Base-by-base conservation (phyloP, 2,113 vertebrate genomes). In the Parus major region DNA sequence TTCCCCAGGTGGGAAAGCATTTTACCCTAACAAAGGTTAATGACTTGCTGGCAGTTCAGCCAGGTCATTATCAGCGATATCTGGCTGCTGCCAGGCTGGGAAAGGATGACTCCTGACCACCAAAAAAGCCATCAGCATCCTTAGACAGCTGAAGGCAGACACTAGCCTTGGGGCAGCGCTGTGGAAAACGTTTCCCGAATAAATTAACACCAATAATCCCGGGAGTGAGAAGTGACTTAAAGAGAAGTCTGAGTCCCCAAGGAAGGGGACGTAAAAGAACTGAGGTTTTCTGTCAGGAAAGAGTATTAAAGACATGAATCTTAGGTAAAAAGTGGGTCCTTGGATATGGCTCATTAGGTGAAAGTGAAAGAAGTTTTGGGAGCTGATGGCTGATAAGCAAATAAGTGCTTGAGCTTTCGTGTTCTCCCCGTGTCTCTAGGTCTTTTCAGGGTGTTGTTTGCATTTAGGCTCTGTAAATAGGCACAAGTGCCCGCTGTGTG, bases 131-230 rank as follows among this genome's bases (percentile, higher is more conserved):
- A 88, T 83, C 76, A 92, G 16, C 7, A 9, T 86, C 64, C 72
- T 50, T 63, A 31, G 64, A 75, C 50, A 66, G 46, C 60, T 42
- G 39, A 73, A 81, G 83, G 52, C 60, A 95, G 82, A 90, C 60
- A 92, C 33, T 93, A 81, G 91, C 92, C 95, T 88, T 93, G 86
- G 93, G 92, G 95, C 80, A 92, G 35, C 21, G 83, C 11, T 19
- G 33, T 66, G 42, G 86, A 83, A 92, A 86, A 82, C 59, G 19
- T 25, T 81, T 88, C 52, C 56, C 0, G 3, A 66, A 59, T 96
- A 94, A 86, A 95, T 94, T 55, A 90, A 73, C 63, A 55, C 39
- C 2, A 0, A 72, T 82, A 80, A 96, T 80, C 36, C 63, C 0
- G 0, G 28, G 63, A 73, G 41, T 72, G 55, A 88, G 61, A 84